A percentile compares a stretch with the other conserved stretches of the same genome.
phyloP scores from a whole-genome alignment of 2,888 invertebrate species.

The Eremobia ochroleuca region DNA sequence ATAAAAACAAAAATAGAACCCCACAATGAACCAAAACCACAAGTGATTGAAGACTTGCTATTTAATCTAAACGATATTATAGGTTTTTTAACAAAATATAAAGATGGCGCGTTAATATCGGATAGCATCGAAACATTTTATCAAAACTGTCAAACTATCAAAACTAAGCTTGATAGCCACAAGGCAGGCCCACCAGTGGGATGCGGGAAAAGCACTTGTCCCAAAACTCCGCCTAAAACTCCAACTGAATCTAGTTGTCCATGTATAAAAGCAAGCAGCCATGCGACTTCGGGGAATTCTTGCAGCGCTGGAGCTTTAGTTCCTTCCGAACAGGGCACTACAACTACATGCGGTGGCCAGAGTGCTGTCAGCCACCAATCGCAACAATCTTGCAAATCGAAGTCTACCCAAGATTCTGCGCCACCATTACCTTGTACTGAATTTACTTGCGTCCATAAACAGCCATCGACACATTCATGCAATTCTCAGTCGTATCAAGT shows the following conservation, averaged over 20 bases:
- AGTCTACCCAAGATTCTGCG: not conserved
- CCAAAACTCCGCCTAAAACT: not conserved
- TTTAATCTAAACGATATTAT: conserved; percentile 70
- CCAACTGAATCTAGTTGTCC: not conserved
- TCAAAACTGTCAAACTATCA: conserved; percentile 66
- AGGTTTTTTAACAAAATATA: conserved; percentile 67
- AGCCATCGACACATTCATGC: not conserved
- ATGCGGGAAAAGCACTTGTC: not conserved
- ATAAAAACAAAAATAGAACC: conserved; percentile 66
- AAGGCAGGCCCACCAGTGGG: conserved; percentile 1
- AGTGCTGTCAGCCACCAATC: not conserved
- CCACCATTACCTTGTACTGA: not conserved
- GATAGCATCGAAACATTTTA: conserved; percentile 70
- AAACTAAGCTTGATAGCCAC: conserved; percentile 61
- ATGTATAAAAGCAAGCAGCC: not conserved
- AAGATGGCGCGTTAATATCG: conserved; percentile 62
- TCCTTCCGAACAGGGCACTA: not conserved
- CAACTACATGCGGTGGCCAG: not conserved
- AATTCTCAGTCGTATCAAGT: not conserved
- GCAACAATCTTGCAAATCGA: not conserved
- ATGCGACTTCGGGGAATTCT: not conserved
- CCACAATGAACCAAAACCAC: conserved; percentile 23
- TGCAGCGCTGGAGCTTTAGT: not conserved
- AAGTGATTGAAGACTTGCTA: conserved; percentile 62
- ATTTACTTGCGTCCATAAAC: not conserved